Conservation (phyloP, 2,888 invertebrate genomes). For the Xylota segnis region DNA sequence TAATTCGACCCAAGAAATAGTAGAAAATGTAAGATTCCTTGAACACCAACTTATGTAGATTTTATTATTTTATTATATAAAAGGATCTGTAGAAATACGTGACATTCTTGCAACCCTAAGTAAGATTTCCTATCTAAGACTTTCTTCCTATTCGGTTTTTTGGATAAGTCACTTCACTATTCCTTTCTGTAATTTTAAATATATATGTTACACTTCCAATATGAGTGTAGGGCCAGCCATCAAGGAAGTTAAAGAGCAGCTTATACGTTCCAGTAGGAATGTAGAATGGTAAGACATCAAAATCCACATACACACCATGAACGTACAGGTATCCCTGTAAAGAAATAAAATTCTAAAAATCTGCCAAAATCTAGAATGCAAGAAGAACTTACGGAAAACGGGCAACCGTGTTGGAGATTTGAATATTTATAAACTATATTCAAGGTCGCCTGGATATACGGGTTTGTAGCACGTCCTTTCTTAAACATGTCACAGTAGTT, state of each 20-base stretch:
- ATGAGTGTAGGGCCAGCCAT: neutral
- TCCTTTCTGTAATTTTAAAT: neutral
- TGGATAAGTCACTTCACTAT: neutral
- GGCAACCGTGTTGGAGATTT: neutral
- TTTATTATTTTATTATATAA: too few relatives aligned
- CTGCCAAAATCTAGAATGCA: neutral
- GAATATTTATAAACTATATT: neutral
- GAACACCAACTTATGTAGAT: too few relatives aligned
- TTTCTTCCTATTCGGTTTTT: too few relatives aligned
- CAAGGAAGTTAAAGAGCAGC: neutral
- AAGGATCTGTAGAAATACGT: too few relatives aligned
- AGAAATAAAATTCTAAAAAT: neutral
- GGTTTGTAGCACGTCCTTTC: neutral
- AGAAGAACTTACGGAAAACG: neutral
- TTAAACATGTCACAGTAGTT: neutral
- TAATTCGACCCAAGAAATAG: too few relatives aligned
- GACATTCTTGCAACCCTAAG: too few relatives aligned
- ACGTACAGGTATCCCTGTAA: neutral
- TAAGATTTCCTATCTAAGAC: too few relatives aligned
- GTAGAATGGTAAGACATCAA: neutral
- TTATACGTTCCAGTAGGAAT: constrained; percentile 21
- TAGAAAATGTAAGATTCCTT: too few relatives aligned
- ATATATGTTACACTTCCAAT: neutral
- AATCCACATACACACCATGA: neutral
- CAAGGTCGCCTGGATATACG: neutral